These are phyloP conservation scores for Diplazon laetatorius DNA, from an alignment of 2,888 invertebrate genomes.

Conservation along the genomic window DNA sequence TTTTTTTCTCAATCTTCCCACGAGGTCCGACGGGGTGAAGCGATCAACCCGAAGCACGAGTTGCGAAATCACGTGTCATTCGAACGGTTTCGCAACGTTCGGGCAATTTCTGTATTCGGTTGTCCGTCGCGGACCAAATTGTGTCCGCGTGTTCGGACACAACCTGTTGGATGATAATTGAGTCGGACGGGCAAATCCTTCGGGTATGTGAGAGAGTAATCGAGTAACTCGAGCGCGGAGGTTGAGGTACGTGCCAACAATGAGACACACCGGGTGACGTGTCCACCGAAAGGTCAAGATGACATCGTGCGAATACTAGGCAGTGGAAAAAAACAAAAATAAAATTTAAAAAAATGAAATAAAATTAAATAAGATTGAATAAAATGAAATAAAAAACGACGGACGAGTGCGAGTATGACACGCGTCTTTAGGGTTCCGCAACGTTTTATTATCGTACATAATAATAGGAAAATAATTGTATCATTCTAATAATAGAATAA, in stretches of 20 bases:
- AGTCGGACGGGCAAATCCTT: constrained; percentile 7
- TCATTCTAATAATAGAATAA: too few relatives aligned
- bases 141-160: constrained; percentile 2
- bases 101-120: constrained; percentile 22
- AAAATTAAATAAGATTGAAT: too few relatives aligned
- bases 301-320: neutral
- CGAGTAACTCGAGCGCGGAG: constrained; percentile 11
- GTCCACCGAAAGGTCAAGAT: neutral
- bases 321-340: neutral
- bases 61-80: constrained; percentile 8
- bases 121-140: neutral
- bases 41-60: constrained; percentile 15
- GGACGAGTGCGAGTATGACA: too few relatives aligned
- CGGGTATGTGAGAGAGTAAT: neutral
- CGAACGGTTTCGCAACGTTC: constrained; percentile 17
- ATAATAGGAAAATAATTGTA: too few relatives aligned
- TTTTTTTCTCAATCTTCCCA: neutral
- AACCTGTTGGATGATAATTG: constrained; percentile 20
- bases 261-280: neutral
- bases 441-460: too few relatives aligned
- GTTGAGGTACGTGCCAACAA: constrained; percentile 14
- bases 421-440: too few relatives aligned
- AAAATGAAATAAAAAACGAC: too few relatives aligned
- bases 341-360: neutral
- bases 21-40: constrained; percentile 7